Evolutionary conservation across 2,888 invertebrate genomes (phyloP).

Genomic region (Tiliacea citrago): DNA sequence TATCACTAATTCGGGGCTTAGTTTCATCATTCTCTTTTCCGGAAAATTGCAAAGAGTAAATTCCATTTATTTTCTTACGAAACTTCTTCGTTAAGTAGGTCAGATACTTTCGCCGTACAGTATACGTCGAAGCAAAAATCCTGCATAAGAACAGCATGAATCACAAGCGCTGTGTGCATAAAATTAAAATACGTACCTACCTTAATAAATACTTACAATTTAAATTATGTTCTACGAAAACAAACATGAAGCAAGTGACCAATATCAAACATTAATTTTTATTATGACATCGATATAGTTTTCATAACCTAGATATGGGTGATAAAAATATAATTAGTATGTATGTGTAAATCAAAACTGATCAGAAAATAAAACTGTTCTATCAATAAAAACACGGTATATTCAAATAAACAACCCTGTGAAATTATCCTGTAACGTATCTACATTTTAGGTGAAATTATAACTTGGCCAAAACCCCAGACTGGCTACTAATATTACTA

Average conservation of each 20-base stretch:
- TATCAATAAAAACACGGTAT: not conserved
- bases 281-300: constrained; percentile 7
- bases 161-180: not conserved
- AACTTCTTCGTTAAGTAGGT: constrained; percentile 11
- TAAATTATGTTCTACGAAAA: not conserved
- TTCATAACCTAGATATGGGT: not conserved
- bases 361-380: not conserved
- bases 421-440: not conserved
- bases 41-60: not conserved
- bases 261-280: constrained; percentile 15
- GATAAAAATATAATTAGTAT: not conserved
- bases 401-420: not conserved
- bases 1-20: constrained; percentile 1
- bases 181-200: constrained; percentile 1
- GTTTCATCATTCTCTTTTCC: constrained; percentile 11
- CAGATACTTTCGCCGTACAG: constrained; percentile 1
- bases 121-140: not conserved
- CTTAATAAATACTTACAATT: not conserved
- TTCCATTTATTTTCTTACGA: not conserved
- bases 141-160: constrained; percentile 3
- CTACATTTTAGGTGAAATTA: not conserved
- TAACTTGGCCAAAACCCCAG: not conserved
- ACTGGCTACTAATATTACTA: not conserved
- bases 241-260: not conserved
- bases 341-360: not conserved